A percentile compares a stretch with the other conserved stretches of the same genome.
Evolutionary conservation across 64 coral and sea anemone genomes (phyloP).

Genomic region (Exaiptasia diaphana): DNA sequence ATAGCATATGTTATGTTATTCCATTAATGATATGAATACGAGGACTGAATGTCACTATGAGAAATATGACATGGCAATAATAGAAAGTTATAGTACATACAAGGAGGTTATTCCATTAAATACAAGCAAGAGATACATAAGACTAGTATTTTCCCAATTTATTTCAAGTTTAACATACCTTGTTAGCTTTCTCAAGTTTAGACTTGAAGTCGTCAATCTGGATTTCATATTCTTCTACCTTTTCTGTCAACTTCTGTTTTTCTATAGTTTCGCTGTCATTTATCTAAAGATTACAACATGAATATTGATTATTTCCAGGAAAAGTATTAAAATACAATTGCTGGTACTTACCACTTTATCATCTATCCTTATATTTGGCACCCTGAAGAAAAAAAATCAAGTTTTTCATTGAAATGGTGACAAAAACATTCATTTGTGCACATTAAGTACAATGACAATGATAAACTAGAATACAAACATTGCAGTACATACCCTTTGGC

Average conservation of each 20-base stretch:
- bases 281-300: neutral
- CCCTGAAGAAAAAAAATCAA: constrained; percentile 19
- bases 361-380: constrained; percentile 65
- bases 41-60: too few relatives aligned
- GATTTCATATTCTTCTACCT: constrained; percentile 61
- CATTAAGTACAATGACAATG: neutral
- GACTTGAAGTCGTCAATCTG: constrained; percentile 64
- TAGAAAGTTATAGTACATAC: too few relatives aligned
- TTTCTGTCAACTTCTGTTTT: constrained; percentile 47
- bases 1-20: too few relatives aligned
- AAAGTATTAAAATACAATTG: neutral
- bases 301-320: neutral
- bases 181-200: constrained; percentile 63
- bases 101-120: too few relatives aligned
- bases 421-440: neutral
- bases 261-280: constrained; percentile 66
- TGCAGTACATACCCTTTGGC: constrained; percentile 27
- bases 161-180: too few relatives aligned
- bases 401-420: neutral
- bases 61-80: too few relatives aligned
- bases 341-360: constrained; percentile 47
- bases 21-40: too few relatives aligned
- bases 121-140: too few relatives aligned
- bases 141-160: too few relatives aligned
- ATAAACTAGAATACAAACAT: neutral